Conservation (phyloP, 2,888 invertebrate genomes). For the Hemaris fuciformis region DNA sequence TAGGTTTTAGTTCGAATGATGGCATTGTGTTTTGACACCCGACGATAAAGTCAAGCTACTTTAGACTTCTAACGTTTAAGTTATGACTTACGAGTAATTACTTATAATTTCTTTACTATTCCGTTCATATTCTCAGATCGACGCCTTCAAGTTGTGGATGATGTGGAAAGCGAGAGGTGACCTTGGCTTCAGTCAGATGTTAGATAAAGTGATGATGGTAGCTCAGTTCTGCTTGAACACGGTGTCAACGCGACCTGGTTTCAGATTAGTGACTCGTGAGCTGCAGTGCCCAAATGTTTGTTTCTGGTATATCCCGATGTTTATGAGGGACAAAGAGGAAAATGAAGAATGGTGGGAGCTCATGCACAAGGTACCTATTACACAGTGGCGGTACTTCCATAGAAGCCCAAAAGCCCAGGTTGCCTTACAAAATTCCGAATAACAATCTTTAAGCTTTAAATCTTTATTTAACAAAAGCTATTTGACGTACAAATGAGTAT, state of each 20-base stretch:
- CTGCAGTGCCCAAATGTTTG: conserved; percentile 92
- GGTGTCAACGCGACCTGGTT: conserved; percentile 78
- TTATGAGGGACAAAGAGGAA: conserved; percentile 67
- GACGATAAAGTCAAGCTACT: too few species aligned
- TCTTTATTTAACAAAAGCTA: too few species aligned
- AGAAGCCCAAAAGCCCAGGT: too few species aligned
- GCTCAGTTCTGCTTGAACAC: conserved; percentile 81
- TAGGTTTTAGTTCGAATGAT: too few species aligned
- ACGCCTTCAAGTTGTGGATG: conserved; percentile 95
- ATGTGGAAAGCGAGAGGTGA: conserved; percentile 93
- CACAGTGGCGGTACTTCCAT: too few species aligned
- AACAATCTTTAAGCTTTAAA: too few species aligned
- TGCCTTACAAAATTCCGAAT: too few species aligned
- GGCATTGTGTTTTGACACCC: too few species aligned
- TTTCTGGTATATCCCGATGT: conserved; percentile 91
- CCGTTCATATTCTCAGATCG: conserved; percentile 77
- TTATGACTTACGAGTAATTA: background rate
- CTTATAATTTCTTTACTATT: background rate
- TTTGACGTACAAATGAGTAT: too few species aligned
- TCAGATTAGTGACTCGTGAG: conserved; percentile 79
- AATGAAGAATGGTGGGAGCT: conserved; percentile 75
- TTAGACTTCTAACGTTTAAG: background rate
- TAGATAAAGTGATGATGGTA: conserved; percentile 84
- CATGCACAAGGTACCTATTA: conserved; percentile 69
- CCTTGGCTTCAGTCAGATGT: conserved; percentile 77